A percentile compares a stretch with the other conserved stretches of the same genome.
phyloP scores from a whole-genome alignment of 2,888 invertebrate genomes.

The Busseola fusca region DNA sequence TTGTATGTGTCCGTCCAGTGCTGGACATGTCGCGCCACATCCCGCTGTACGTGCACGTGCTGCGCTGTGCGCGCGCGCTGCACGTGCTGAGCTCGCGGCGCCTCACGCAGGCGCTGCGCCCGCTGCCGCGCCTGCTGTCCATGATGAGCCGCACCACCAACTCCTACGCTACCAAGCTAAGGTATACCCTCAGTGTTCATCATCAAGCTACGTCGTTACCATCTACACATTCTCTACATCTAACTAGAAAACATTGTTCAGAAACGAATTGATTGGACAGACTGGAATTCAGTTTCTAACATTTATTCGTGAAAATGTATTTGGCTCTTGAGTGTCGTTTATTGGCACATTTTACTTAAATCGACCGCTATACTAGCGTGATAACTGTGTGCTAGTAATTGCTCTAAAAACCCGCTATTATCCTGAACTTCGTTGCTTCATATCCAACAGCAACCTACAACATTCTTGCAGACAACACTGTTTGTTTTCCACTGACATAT shows the following conservation, averaged over 20 bases:
- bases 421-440: background rate
- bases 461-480: background rate
- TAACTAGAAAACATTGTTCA: too few species aligned
- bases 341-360: background rate
- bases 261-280: background rate
- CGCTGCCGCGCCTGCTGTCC: conserved; percentile 93
- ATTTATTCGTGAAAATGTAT: background rate
- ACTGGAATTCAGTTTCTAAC: background rate
- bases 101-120: conserved; percentile 79
- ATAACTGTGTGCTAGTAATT: background rate
- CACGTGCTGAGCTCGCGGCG: conserved; percentile 93
- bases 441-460: background rate
- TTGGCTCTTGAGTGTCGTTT: background rate
- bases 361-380: background rate
- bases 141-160: conserved; percentile 97
- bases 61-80: conserved; percentile 94
- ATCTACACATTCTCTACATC: too few species aligned
- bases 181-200: conserved; percentile 78
- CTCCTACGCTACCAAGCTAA: conserved; percentile 95
- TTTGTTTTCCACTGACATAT: background rate
- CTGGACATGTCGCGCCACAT: conserved; percentile 99
- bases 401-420: background rate
- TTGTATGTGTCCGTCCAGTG: conserved; percentile 84
- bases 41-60: conserved; percentile 96
- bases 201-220: background rate